phyloP scores from a whole-genome alignment of 2,888 invertebrate species.

The Nowickia ferox region DNA sequence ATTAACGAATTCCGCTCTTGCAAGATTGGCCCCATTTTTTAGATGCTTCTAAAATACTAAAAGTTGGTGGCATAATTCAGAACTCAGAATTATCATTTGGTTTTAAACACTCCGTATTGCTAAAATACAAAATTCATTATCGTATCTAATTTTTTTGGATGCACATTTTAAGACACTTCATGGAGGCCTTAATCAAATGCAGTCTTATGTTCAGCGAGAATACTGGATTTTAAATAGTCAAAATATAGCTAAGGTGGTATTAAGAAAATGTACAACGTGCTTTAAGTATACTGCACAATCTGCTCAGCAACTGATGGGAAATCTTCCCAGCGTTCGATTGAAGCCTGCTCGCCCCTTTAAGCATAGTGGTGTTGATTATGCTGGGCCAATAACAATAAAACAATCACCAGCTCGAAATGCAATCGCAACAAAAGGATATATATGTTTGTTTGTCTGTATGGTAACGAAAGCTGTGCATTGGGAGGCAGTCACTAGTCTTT shows the following conservation, averaged over 20 bases:
- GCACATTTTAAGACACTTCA: constrained; percentile 52
- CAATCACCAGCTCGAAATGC: too few relatives aligned
- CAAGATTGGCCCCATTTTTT: constrained; percentile 33
- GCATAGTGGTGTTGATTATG: constrained; percentile 61
- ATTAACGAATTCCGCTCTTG: neutral
- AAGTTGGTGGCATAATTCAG: constrained; percentile 65
- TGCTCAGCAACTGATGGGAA: constrained; percentile 56
- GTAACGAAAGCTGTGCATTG: too few relatives aligned
- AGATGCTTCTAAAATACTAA: constrained; percentile 19
- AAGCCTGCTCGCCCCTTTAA: constrained; percentile 49
- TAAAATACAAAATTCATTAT: constrained; percentile 59
- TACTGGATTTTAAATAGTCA: constrained; percentile 55
- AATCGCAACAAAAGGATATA: too few relatives aligned
- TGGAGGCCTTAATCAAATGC: constrained; percentile 55
- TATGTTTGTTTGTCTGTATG: too few relatives aligned
- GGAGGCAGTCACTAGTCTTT: too few relatives aligned
- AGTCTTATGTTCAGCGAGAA: constrained; percentile 45
- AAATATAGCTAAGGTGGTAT: constrained; percentile 45
- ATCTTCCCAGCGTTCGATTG: constrained; percentile 58
- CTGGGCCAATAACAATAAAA: too few relatives aligned
- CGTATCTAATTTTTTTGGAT: constrained; percentile 52
- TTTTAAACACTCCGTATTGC: constrained; percentile 52
- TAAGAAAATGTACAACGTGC: constrained; percentile 44
- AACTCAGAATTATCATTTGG: constrained; percentile 23
- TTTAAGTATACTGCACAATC: constrained; percentile 44